Conservation (phyloP, 2,888 invertebrate genomes). For the Nebria salina region DNA sequence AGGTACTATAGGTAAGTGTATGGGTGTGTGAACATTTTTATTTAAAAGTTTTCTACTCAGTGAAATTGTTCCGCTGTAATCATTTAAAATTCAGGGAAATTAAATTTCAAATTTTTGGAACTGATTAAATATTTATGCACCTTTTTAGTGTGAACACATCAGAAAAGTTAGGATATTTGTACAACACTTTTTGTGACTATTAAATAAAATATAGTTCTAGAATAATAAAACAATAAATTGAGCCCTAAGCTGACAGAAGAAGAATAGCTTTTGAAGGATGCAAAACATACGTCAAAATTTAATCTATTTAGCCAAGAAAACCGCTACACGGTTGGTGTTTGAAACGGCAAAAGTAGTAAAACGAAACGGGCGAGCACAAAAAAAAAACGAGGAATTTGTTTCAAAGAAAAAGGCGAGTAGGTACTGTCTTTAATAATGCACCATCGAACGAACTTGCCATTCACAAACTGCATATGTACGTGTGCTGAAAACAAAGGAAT, state of each 20-base stretch:
- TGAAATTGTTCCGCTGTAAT: background rate
- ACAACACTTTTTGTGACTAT: background rate
- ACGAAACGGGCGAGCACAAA: background rate
- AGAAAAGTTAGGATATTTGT: background rate
- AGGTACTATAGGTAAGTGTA: background rate
- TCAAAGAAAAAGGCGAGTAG: conserved; percentile 3
- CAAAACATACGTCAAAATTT: background rate
- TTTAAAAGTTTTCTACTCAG: background rate
- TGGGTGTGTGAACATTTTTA: background rate
- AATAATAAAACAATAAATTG: too few relatives aligned
- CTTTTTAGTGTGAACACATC: background rate
- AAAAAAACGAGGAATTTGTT: conserved; percentile 8
- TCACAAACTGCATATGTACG: conserved; percentile 13
- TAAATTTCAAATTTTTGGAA: background rate
- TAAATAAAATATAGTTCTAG: background rate
- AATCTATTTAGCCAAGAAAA: background rate
- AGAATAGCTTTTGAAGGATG: background rate
- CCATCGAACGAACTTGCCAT: conserved; percentile 9
- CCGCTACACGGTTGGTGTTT: background rate
- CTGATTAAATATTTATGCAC: background rate
- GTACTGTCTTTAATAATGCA: conserved; percentile 31
- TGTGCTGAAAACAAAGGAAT: conserved; percentile 6
- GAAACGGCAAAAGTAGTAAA: background rate
- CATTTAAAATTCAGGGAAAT: background rate
- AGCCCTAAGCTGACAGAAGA: too few relatives aligned